Evolutionary conservation across 2,113 vertebrate genomes (phyloP).

Genomic region (Passer domesticus): DNA sequence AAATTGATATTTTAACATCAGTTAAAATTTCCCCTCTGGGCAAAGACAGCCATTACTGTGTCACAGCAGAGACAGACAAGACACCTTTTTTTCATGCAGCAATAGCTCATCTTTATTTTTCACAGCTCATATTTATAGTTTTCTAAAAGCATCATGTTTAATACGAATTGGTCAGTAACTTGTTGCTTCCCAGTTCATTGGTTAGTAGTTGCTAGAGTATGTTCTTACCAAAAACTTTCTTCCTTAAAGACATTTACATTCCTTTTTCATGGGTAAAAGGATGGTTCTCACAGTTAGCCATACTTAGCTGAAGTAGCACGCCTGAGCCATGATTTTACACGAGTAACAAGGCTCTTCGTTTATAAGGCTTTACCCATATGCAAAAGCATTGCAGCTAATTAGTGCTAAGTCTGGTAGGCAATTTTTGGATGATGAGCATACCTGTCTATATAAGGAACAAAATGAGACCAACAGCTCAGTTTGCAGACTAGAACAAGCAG

Average conservation of each 20-base stretch:
- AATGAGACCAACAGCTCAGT: background rate
- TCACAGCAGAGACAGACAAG: background rate
- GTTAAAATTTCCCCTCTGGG: background rate
- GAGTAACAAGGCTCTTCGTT: background rate
- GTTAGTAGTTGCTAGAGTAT: background rate
- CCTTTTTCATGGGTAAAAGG: background rate
- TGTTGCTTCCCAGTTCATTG: background rate
- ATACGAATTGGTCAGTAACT: background rate
- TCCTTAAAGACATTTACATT: background rate
- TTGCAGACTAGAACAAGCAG: background rate
- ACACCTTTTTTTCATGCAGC: background rate
- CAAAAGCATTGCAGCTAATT: background rate
- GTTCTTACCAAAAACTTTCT: background rate
- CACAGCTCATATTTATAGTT: background rate
- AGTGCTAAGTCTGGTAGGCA: background rate
- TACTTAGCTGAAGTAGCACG: background rate
- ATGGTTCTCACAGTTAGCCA: background rate
- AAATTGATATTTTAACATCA: background rate
- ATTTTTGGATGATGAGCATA: background rate
- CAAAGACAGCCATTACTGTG: background rate
- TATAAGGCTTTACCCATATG: background rate
- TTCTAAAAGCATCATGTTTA: background rate
- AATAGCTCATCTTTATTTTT: background rate
- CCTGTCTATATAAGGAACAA: background rate
- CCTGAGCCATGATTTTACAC: background rate